Conservation (phyloP, 2,113 vertebrate genomes). For the Phrynocephalus versicolor region DNA sequence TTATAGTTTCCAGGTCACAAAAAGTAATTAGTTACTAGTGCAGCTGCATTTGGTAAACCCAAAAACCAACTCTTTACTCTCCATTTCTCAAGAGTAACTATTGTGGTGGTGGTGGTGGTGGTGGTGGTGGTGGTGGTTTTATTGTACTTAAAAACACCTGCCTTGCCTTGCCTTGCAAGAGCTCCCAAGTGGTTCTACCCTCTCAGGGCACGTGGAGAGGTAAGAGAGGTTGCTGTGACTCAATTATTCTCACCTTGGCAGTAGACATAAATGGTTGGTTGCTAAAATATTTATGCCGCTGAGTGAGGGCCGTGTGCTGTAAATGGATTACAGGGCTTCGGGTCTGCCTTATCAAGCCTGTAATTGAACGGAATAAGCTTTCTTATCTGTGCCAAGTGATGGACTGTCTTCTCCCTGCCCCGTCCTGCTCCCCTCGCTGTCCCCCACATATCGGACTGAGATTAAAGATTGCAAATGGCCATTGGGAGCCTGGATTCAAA, state of each 20-base stretch:
- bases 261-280: fast-evolving
- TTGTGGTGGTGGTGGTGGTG: no score
- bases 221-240: background rate
- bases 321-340: constrained; percentile 38
- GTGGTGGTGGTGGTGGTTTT: no score
- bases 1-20: no score
- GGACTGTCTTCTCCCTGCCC: constrained; percentile 16
- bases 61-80: no score
- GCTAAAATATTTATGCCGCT: background rate
- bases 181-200: background rate
- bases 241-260: background rate
- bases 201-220: background rate
- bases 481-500: background rate
- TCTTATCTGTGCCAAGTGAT: constrained; percentile 51
- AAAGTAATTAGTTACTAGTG: no score
- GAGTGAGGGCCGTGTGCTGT: fast-evolving
- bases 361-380: constrained; percentile 60
- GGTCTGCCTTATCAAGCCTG: constrained; percentile 54
- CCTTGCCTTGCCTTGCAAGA: background rate
- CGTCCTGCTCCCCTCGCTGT: constrained; percentile 17
- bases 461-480: constrained; percentile 30
- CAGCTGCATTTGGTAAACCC: no score
- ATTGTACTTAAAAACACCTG: no score
- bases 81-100: no score
- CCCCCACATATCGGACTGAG: constrained; percentile 47